These are phyloP conservation scores for Craterocephalus amniculus DNA, from an alignment of 2,797 vertebrate genomes.

Conservation along the genomic window DNA sequence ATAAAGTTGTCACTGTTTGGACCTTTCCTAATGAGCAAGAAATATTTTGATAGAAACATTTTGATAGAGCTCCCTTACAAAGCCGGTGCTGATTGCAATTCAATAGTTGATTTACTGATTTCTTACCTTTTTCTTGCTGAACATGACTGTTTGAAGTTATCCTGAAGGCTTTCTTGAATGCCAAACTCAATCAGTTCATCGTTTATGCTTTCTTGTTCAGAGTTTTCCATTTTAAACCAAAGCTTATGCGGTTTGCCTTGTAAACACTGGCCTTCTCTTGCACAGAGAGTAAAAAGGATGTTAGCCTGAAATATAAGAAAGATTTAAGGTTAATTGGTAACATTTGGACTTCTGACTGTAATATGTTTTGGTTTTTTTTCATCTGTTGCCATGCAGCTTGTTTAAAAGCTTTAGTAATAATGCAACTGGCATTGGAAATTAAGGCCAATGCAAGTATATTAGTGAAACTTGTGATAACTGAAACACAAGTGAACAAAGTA, in stretches of 20 bases:
- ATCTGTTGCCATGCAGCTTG: constrained; percentile 9
- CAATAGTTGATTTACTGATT: neutral
- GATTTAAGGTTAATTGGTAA: neutral
- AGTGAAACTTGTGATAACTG: neutral
- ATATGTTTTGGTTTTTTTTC: neutral
- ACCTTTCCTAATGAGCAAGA: constrained; percentile 72
- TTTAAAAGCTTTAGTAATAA: neutral
- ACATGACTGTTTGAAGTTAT: constrained; percentile 73
- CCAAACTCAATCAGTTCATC: constrained; percentile 85
- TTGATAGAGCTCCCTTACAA: neutral
- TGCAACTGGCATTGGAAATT: constrained; percentile 1
- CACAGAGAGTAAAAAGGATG: neutral
- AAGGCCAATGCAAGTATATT: neutral
- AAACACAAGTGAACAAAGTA: constrained; percentile 5
- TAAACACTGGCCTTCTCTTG: neutral
- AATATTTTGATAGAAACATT: neutral
- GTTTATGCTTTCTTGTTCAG: constrained; percentile 73
- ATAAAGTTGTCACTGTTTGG: constrained; percentile 80
- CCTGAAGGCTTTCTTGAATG: constrained; percentile 86
- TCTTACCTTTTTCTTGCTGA: constrained; percentile 75
- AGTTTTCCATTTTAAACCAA: constrained; percentile 78
- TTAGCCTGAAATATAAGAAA: neutral
- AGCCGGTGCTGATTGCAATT: neutral
- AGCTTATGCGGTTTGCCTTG: neutral
- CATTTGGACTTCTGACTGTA: neutral